Base-by-base conservation (phyloP, 2,888 invertebrate genomes). In the Lissonota sp. region DNA sequence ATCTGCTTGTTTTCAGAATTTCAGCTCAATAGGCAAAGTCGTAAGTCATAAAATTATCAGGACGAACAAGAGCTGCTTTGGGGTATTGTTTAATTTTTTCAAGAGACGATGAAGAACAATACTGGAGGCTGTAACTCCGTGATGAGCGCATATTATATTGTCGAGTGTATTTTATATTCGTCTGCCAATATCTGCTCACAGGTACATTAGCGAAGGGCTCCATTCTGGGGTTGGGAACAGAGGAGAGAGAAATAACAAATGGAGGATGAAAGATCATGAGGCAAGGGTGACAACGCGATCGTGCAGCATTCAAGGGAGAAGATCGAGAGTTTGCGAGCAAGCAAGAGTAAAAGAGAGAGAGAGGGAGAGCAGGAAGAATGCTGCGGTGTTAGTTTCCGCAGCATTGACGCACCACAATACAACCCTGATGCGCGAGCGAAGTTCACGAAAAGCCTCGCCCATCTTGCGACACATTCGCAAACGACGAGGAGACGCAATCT, bases 401-500 rank as follows among this genome's bases (percentile, higher is more conserved):
- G 89, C 90, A 92, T 92, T 91, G 91, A 91, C 89, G 89, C 86
- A 83, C 85, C 86, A 92, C 92, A 92, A 92, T 92, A 91, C 90
- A 89, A 84, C 85, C 82, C 84, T 88, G 90, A 92, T 91, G 90
- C 87, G 88, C 74, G 87, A 51, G 58, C 70, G 66, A 67, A 53
- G 71, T 71, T 79, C 76, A 73, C 79, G 73, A 76, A 26, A 26
- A 26, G 26, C 26, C 76, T 66, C 63, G 63, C 74, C 70, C 80
- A 26, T 74, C 71, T 60, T 12, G 75, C 72, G 51, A 62, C 78
- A 74, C 79, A 71, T 81, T 81, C 75, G 77, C 77, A 63, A 80
- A 72, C 78, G 72, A 74, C 72, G 70, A 74, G 79, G 60, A 66
- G 81, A 79, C 71, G 71, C 81, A 81, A 79, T 79, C 81, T 79